A percentile compares a stretch with the other conserved stretches of the same genome.
These are phyloP conservation scores for Syrista parreyssii DNA, from an alignment of 2,888 invertebrate species.

Conservation along the genomic window DNA sequence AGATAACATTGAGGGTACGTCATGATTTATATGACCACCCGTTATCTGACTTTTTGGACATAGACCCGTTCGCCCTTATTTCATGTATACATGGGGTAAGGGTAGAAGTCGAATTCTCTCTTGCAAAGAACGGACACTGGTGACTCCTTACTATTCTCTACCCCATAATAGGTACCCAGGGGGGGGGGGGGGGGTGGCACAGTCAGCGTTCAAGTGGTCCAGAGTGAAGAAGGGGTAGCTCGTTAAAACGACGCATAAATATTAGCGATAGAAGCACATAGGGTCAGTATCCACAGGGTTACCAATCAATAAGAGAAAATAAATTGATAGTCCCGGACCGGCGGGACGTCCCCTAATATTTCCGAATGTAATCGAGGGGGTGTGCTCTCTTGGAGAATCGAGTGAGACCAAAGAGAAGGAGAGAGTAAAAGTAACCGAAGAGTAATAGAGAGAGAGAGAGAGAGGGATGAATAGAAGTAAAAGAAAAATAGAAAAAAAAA, in stretches of 20 bases:
- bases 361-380: constrained; percentile 67
- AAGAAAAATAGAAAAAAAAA: constrained; percentile 28
- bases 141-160: neutral
- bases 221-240: neutral
- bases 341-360: constrained; percentile 67
- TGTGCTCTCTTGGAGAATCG: constrained; percentile 44
- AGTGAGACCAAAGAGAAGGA: constrained; percentile 31
- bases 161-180: neutral
- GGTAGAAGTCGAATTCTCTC: neutral
- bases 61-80: constrained; percentile 14
- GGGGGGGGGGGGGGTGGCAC: too few relatives aligned
- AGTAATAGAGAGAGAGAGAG: constrained; percentile 23
- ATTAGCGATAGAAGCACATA: constrained; percentile 6
- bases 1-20: constrained; percentile 60
- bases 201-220: neutral
- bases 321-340: constrained; percentile 66
- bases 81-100: neutral
- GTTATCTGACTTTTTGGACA: constrained; percentile 46
- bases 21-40: constrained; percentile 37
- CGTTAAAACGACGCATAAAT: neutral
- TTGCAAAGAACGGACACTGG: neutral
- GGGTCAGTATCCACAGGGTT: constrained; percentile 30
- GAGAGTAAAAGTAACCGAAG: constrained; percentile 26
- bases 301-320: constrained; percentile 51
- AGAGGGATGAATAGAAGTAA: constrained; percentile 40